Percentiles rank a stretch among this genome's conserved stretches.
phyloP scores from a whole-genome alignment of 2,797 vertebrate genomes.

The Mormyrus hasselquistii region DNA sequence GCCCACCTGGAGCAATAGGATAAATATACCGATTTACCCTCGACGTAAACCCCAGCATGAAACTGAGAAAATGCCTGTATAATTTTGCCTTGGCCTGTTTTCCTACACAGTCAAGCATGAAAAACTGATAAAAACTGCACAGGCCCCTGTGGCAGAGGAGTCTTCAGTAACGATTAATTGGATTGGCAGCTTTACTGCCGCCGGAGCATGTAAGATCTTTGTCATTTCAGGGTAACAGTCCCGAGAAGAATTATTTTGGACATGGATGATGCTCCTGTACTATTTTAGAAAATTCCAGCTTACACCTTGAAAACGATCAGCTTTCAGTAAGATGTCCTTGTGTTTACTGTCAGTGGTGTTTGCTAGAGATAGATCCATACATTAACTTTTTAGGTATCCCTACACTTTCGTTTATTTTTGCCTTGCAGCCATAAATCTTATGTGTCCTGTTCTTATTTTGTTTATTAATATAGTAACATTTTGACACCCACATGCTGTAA shows the following conservation, averaged over 20 bases:
- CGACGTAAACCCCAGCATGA: background rate
- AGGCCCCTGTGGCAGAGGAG: background rate
- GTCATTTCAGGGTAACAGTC: background rate
- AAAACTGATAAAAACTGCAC: background rate
- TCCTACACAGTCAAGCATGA: background rate
- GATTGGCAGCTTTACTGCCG: background rate
- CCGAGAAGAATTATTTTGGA: background rate
- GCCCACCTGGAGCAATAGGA: background rate
- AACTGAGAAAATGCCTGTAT: background rate
- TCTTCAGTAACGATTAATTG: background rate
- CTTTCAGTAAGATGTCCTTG: background rate
- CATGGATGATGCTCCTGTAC: background rate
- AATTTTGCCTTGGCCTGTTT: background rate
- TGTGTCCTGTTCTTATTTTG: background rate
- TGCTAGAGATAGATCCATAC: background rate
- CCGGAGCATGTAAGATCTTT: background rate
- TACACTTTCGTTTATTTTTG: background rate
- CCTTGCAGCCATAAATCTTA: background rate
- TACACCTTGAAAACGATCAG: background rate
- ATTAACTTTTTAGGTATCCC: background rate
- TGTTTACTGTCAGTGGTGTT: background rate
- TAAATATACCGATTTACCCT: background rate
- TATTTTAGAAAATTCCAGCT: background rate
- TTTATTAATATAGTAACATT: background rate
- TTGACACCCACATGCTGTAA: background rate